Evolutionary conservation across 1,140 invertebrate genomes (phyloP), one percentile per base, ranked within the genome.

Genomic region (Dendrolimus kikuchii): DNA sequence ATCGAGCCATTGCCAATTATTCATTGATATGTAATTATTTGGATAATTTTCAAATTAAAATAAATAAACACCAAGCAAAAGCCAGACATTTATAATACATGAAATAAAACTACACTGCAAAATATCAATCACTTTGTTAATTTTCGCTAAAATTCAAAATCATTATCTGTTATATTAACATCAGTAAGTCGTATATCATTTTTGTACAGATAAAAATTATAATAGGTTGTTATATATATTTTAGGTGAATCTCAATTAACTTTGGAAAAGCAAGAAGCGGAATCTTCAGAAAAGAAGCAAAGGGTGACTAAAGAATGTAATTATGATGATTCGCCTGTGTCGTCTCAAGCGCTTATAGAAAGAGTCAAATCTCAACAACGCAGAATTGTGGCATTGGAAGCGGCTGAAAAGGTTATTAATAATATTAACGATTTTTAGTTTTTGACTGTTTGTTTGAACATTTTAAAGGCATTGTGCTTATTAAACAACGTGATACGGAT

Each of bases 301-400:
- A 46, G 52, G 0, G 51, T 53, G n/a, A 63, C 46, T 5, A 64
- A 48, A 6, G 73, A 68, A n/a, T 38, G 23, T 6, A 45, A 45
- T 38, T 45, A 38, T 7, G 42, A 38, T 5, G 23, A 4, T 6
- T 51, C 50, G 7, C 38, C 5, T 38, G 57, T 86, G 2, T 77
- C 75, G 0, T 59, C 71, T 0, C 66, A 71, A 2, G 74, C 82
- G 0, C 62, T 86, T 2, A 51, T 83, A 0, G 82, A 83, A 6
- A 64, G 80, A 41, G 64, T 88, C 7, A 69, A 86, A 56, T 73
- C 80, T 0, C 87, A 88, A 38, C 87, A 88, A 57, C 61, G 84
- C 5, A 70, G 79, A 41, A 87, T 88, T 7, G 74, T 69, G 4
- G 79, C 86, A 0, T 62, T 86, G 4, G 86, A 88, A 59, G 51